These are phyloP conservation scores for Siniperca chuatsi DNA, from an alignment of 2,113 vertebrate species.

Conservation along the genomic window DNA sequence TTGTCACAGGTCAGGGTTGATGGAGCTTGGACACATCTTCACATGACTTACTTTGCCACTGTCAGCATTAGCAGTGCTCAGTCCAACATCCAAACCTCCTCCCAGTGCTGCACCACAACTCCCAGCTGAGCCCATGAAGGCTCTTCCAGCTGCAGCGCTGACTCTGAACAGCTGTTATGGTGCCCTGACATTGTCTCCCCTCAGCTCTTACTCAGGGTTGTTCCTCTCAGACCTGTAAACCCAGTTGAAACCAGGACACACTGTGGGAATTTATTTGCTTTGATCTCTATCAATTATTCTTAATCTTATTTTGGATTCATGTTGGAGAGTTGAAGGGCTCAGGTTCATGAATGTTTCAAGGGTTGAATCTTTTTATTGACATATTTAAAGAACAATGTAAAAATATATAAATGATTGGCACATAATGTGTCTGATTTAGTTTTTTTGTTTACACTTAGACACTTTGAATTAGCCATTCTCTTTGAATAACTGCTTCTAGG, in stretches of 20 bases:
- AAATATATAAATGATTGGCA: slow-evolving; percentile 47
- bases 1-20: not conserved
- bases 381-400: slow-evolving; percentile 71
- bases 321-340: slow-evolving; percentile 28
- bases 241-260: slow-evolving; percentile 15
- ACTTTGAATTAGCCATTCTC: not conserved
- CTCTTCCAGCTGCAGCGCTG: not conserved
- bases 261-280: slow-evolving; percentile 36
- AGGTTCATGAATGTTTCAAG: slow-evolving; percentile 30
- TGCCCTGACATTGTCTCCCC: not conserved
- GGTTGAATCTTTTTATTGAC: slow-evolving; percentile 44
- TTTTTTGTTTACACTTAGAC: slow-evolving; percentile 17
- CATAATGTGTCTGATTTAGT: slow-evolving; percentile 24
- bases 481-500: not conserved
- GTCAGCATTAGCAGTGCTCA: not conserved
- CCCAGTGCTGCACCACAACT: not conserved
- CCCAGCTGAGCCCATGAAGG: not conserved
- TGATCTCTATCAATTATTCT: slow-evolving; percentile 29
- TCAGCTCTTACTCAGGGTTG: slow-evolving; percentile 38
- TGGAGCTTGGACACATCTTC: not conserved
- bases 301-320: slow-evolving; percentile 11
- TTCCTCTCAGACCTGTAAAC: slow-evolving; percentile 13
- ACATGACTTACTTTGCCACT: not conserved
- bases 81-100: not conserved
- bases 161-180: slow-evolving; percentile 1